phyloP scores from a whole-genome alignment of 2,888 invertebrate species.

The Silvanus unidentatus region DNA sequence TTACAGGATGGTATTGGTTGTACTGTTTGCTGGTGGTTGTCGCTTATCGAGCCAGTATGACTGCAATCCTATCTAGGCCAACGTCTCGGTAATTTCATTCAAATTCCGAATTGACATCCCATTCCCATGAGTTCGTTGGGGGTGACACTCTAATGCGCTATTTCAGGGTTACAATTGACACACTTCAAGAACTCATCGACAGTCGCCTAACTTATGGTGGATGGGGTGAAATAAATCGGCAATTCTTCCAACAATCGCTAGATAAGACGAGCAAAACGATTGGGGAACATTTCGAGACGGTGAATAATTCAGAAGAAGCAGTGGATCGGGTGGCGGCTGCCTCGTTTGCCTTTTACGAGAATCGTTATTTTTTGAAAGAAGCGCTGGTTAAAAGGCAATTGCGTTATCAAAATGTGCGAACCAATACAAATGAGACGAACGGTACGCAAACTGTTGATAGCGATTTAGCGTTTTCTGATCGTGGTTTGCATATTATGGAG shows the following conservation, averaged over 20 bases:
- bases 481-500: conserved; percentile 73
- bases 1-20: conserved; percentile 85
- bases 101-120: too few species aligned
- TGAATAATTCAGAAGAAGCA: conserved; percentile 57
- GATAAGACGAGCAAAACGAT: conserved; percentile 64
- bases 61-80: conserved; percentile 76
- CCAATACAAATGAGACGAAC: conserved; percentile 16
- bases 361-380: conserved; percentile 63
- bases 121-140: conserved; percentile 4
- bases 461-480: conserved; percentile 23
- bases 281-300: conserved; percentile 59
- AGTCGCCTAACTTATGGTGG: conserved; percentile 64
- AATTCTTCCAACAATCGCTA: conserved; percentile 63
- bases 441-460: conserved; percentile 7
- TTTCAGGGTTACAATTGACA: conserved; percentile 70
- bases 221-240: conserved; percentile 65
- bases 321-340: conserved; percentile 65
- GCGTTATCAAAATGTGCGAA: conserved; percentile 26
- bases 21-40: conserved; percentile 76
- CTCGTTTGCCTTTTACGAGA: conserved; percentile 74
- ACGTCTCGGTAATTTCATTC: conserved; percentile 53
- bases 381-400: conserved; percentile 56
- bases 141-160: neutral
- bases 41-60: conserved; percentile 78
- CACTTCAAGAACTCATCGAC: conserved; percentile 60